Evolutionary conservation across 2,113 vertebrate species (phyloP).

Genomic region (Setophaga coronata): DNA sequence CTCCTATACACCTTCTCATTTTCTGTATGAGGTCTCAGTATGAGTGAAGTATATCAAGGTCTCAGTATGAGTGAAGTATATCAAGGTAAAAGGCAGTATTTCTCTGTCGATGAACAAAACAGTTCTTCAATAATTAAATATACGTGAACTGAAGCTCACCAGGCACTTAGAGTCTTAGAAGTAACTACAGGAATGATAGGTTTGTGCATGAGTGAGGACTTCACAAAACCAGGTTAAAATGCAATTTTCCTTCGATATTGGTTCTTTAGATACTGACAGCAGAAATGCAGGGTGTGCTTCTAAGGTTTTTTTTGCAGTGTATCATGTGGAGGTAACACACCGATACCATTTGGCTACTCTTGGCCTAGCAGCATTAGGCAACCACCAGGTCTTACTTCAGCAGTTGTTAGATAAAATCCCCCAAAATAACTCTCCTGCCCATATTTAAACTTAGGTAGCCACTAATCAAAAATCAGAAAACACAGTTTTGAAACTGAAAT

Average conservation of each 20-base stretch:
- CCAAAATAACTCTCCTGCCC: rapidly evolving
- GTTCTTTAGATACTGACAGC: neutral
- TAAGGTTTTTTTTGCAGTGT: neutral
- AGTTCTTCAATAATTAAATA: neutral
- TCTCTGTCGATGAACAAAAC: neutral
- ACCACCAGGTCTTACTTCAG: neutral
- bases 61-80: neutral
- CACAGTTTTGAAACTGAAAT: neutral
- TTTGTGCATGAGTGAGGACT: neutral
- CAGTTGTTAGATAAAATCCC: neutral
- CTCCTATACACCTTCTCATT: neutral
- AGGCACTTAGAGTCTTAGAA: neutral
- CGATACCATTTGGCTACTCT: neutral
- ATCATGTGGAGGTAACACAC: neutral
- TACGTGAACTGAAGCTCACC: neutral
- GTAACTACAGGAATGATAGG: neutral
- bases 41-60: neutral
- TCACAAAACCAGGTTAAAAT: neutral
- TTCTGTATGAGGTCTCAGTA: neutral
- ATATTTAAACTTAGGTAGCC: neutral
- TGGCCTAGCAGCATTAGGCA: neutral
- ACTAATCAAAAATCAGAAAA: neutral
- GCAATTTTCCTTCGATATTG: neutral
- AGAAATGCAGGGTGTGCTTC: neutral
- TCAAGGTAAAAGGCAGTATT: neutral